phyloP scores from a whole-genome alignment of 2,797 vertebrate genomes.

The Sebastes diaconus region DNA sequence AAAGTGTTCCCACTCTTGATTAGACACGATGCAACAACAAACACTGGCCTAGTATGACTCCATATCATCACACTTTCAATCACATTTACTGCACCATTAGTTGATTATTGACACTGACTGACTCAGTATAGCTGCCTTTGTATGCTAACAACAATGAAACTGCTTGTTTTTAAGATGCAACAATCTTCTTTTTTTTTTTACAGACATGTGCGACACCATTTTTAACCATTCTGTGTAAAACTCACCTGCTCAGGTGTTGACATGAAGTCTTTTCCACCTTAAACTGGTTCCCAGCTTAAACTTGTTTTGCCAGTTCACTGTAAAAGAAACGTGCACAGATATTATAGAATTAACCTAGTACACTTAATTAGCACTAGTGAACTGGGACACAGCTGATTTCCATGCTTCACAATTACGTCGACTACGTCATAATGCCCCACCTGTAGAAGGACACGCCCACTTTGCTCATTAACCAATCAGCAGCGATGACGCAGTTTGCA shows the following conservation, averaged over 20 bases:
- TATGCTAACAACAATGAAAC: no score
- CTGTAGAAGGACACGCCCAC: slow-evolving; percentile 24
- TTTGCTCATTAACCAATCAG: slow-evolving; percentile 37
- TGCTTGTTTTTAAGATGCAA: no score
- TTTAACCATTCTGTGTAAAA: neutral
- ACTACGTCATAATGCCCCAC: slow-evolving; percentile 12
- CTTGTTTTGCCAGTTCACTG: neutral
- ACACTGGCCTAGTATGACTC: no score
- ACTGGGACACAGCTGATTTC: slow-evolving; percentile 3
- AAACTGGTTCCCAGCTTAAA: neutral
- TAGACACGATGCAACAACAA: no score
- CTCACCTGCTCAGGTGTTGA: neutral
- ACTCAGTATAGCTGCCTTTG: no score
- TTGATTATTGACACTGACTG: no score
- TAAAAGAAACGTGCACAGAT: neutral
- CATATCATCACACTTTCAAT: no score
- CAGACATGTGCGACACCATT: no score
- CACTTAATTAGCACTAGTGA: neutral
- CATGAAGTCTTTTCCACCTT: neutral
- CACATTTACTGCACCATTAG: no score
- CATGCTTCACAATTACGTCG: neutral
- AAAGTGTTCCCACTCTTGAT: neutral
- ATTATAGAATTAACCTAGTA: neutral
- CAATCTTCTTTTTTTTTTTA: no score
- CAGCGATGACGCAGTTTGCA: neutral